These are phyloP conservation scores for Dicyrtoma fusca DNA, from an alignment of 2,888 invertebrate genomes.

Conservation along the genomic window DNA sequence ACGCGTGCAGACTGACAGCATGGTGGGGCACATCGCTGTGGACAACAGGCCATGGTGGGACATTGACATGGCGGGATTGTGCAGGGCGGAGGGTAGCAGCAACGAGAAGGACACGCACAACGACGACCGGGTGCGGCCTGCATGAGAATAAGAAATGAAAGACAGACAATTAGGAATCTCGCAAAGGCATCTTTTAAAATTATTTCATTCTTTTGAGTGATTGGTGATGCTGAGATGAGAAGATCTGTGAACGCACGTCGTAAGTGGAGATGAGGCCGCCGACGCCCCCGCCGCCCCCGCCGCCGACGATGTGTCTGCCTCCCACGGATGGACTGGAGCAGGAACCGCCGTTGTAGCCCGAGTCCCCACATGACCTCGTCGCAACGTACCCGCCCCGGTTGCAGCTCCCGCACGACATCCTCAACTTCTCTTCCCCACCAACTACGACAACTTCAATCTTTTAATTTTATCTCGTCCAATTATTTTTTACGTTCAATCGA, in stretches of 20 bases:
- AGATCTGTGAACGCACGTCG: too few relatives aligned
- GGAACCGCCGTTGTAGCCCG: slow-evolving; percentile 22
- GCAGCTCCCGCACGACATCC: too few relatives aligned
- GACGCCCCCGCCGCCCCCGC: neutral
- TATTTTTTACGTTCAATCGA: too few relatives aligned
- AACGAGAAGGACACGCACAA: slow-evolving; percentile 1
- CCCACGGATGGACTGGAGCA: neutral
- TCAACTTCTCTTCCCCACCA: too few relatives aligned
- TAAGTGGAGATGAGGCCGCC: neutral
- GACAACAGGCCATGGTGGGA: slow-evolving; percentile 8
- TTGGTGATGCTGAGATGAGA: too few relatives aligned
- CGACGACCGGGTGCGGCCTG: slow-evolving; percentile 8
- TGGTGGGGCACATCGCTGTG: slow-evolving; percentile 4
- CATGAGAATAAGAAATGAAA: neutral
- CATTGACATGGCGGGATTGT: neutral
- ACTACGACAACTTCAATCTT: too few relatives aligned
- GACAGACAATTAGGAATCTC: neutral
- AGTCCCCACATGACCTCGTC: slow-evolving; percentile 19
- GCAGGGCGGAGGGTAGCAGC: slow-evolving; percentile 15
- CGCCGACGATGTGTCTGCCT: neutral
- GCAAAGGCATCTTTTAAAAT: too few relatives aligned
- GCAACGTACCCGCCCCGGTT: neutral
- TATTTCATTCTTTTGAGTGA: too few relatives aligned
- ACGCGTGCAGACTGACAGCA: neutral
- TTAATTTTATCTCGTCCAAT: too few relatives aligned